Percentiles rank a stretch among this genome's conserved stretches.
Evolutionary conservation across 2,113 vertebrate genomes (phyloP).

Genomic region (Serinus canaria): DNA sequence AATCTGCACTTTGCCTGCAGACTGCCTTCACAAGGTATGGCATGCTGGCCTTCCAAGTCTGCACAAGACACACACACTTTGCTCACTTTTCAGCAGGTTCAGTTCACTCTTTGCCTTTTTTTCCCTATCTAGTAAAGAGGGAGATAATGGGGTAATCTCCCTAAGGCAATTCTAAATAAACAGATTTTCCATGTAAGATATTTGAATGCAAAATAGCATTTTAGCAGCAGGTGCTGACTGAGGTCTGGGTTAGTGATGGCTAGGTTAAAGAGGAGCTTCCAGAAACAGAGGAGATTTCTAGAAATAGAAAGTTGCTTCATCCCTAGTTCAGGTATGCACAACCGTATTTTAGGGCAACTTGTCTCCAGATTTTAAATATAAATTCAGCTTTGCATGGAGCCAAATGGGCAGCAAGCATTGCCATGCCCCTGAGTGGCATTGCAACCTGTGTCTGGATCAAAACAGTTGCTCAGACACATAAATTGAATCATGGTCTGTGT

Average conservation of each 20-base stretch:
- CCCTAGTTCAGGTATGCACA: not conserved
- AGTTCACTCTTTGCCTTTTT: not conserved
- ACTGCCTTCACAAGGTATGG: fast-evolving
- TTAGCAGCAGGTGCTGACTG: not conserved
- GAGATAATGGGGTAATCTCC: not conserved
- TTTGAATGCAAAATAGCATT: not conserved
- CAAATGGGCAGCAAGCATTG: not conserved
- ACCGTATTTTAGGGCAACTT: fast-evolving
- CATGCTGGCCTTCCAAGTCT: not conserved
- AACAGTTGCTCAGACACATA: not conserved
- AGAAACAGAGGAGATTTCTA: not conserved
- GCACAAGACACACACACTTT: not conserved
- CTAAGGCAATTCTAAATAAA: not conserved
- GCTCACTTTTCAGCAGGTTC: not conserved
- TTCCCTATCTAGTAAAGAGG: not conserved
- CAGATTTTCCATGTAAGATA: not conserved
- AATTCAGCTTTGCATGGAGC: not conserved
- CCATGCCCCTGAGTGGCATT: not conserved
- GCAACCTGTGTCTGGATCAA: not conserved
- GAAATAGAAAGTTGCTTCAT: not conserved
- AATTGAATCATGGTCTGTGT: not conserved
- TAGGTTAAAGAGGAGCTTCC: not conserved
- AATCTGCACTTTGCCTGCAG: not conserved
- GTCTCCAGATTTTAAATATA: not conserved
- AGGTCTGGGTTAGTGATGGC: not conserved